Evolutionary conservation across 2,888 invertebrate species (phyloP).

Genomic region (Cosmia trapezina): DNA sequence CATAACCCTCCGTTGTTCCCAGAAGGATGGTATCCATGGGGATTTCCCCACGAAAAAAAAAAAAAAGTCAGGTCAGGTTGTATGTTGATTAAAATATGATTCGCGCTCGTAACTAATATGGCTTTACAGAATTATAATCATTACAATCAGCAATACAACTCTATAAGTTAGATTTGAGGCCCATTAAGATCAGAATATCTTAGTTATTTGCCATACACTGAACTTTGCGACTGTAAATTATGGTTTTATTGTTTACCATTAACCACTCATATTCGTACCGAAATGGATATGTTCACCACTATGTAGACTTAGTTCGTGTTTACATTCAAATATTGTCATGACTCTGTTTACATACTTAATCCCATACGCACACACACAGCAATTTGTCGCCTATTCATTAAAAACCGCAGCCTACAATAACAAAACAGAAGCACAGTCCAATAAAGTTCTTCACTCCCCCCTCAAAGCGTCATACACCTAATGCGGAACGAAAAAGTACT

Average conservation of each 20-base stretch:
- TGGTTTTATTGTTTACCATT: no score
- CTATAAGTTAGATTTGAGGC: no score
- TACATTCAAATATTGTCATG: not conserved
- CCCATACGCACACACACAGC: slow-evolving; percentile 6
- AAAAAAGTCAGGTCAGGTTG: no score
- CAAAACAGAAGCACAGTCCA: slow-evolving; percentile 59
- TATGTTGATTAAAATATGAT: no score
- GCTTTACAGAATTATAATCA: no score
- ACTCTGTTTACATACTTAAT: slow-evolving; percentile 25
- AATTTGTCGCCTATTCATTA: slow-evolving; percentile 49
- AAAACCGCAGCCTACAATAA: slow-evolving; percentile 49
- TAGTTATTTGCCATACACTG: not conserved
- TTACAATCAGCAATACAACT: no score
- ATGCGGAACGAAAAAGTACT: slow-evolving; percentile 63
- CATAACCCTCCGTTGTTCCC: no score
- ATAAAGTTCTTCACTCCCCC: slow-evolving; percentile 56
- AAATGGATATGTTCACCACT: not conserved
- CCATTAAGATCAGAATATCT: not conserved
- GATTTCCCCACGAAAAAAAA: no score
- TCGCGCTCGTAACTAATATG: no score
- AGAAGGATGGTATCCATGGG: no score
- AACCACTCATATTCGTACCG: not conserved
- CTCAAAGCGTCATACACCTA: slow-evolving; percentile 62
- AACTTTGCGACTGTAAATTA: not conserved
- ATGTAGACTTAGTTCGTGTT: not conserved